Base-by-base conservation (phyloP, 1,140 invertebrate genomes). In the Kradibia gibbosae region DNA sequence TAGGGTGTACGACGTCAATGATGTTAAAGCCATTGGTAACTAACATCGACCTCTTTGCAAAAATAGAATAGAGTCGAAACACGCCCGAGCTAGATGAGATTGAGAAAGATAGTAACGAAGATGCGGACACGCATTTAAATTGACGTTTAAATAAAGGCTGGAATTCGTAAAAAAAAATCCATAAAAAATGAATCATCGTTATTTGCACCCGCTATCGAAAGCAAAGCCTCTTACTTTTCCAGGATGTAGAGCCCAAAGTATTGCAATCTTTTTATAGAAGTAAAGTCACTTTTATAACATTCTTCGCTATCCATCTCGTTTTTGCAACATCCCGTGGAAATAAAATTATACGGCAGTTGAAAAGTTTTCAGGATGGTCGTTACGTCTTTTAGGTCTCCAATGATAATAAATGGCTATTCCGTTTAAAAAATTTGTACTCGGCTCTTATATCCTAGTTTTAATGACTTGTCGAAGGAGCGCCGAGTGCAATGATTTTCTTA, bases 1-100 rank as follows among this genome's bases (percentile, higher is more conserved):
- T 83, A 86, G 85, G 87, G 88, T 88, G 85, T 86, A 86, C 86
- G 87, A 84, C 86, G 87, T 85, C 87, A 85, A 88, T 89, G 88
- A 85, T 85, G 84, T 85, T 84, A 86, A 87, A 89, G 88, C 88
- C 87, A 88, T 89, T 85, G 80, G 82, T 85, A 85, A 81, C 22
- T n/a, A 28, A 34, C 42, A 45, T 7, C 17, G 50, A n/a, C 48
- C 67, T 78, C 28, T 20, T 50, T 25, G 78, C 67, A 67, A 79
- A 79, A 79, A 79, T 79, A 79, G 78, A 67, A 48, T 55, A 71
- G 62, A n/a, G n/a, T 45, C 25, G 17, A 65, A 65, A 2, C 13
- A 48, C 15, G 42, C 28, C 39, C 50, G 45, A 20, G 36, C 1
- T 1, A 73, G 0, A 25, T 17, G 70, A 48, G 20, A 48, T 22